These are phyloP conservation scores for Caradrina clavipalpis DNA, from an alignment of 2,888 invertebrate genomes.

Conservation along the genomic window DNA sequence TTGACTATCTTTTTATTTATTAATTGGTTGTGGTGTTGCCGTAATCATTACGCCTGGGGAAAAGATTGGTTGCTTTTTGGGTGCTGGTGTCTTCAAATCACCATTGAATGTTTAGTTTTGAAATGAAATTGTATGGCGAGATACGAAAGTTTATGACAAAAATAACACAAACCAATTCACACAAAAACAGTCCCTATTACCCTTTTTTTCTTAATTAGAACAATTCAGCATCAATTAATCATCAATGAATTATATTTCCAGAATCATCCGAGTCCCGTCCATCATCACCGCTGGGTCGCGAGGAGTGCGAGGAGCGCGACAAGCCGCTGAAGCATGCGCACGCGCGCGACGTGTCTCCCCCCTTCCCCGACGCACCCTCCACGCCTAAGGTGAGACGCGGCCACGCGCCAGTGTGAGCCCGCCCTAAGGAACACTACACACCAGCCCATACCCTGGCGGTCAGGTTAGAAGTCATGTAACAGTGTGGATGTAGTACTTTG, in stretches of 20 bases:
- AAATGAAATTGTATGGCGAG: background rate
- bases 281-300: constrained; percentile 45
- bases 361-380: constrained; percentile 92
- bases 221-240: background rate
- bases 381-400: constrained; percentile 91
- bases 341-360: constrained; percentile 86
- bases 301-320: constrained; percentile 60
- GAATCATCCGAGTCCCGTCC: constrained; percentile 59
- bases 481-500: constrained; percentile 37
- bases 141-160: background rate
- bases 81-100: background rate
- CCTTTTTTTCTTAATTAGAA: background rate
- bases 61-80: background rate
- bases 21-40: background rate
- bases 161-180: constrained; percentile 3
- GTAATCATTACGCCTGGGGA: constrained; percentile 1
- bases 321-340: constrained; percentile 86
- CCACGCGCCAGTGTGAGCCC: constrained; percentile 19
- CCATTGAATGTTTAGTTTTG: no score
- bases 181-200: constrained; percentile 5
- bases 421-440: constrained; percentile 16
- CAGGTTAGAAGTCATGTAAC: constrained; percentile 42
- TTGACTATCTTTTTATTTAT: constrained; percentile 16
- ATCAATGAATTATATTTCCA: constrained; percentile 6
- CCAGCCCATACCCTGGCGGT: constrained; percentile 23